A percentile compares a stretch with the other conserved stretches of the same genome.
Evolutionary conservation across 2,113 vertebrate species (phyloP).

Genomic region (Ceratotherium simum): DNA sequence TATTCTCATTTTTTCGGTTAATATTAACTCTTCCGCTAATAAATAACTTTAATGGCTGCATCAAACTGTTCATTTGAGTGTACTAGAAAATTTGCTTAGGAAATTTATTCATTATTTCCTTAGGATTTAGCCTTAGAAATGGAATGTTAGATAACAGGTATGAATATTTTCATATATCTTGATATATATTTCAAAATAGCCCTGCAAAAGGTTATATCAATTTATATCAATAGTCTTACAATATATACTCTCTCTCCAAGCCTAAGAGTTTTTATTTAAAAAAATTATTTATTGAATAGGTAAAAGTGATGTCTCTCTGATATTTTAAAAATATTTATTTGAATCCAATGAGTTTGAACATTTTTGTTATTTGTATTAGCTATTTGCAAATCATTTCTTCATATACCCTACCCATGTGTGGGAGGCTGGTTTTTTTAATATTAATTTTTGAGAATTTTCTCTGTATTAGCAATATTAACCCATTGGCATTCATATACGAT

Average conservation of each 20-base stretch:
- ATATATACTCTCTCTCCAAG: background rate
- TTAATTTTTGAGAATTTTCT: background rate
- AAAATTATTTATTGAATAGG: background rate
- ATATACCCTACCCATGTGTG: background rate
- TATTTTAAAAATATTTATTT: background rate
- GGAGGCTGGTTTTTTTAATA: background rate
- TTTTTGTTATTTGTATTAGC: background rate
- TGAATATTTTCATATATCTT: background rate
- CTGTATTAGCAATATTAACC: background rate
- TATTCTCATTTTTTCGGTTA: background rate
- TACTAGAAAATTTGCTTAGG: background rate
- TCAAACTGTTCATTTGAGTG: background rate
- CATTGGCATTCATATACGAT: background rate
- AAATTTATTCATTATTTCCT: conserved; percentile 5
- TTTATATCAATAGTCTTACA: background rate
- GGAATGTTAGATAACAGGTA: background rate
- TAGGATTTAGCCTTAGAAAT: background rate
- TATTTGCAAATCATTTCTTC: background rate
- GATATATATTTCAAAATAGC: background rate
- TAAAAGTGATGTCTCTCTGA: background rate
- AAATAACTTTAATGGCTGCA: background rate
- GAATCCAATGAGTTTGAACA: background rate
- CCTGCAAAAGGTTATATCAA: background rate
- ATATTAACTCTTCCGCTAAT: background rate
- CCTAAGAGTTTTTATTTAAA: background rate